These are phyloP conservation scores for Sebastes miniatus DNA, from an alignment of 2,797 vertebrate species.

Conservation along the genomic window DNA sequence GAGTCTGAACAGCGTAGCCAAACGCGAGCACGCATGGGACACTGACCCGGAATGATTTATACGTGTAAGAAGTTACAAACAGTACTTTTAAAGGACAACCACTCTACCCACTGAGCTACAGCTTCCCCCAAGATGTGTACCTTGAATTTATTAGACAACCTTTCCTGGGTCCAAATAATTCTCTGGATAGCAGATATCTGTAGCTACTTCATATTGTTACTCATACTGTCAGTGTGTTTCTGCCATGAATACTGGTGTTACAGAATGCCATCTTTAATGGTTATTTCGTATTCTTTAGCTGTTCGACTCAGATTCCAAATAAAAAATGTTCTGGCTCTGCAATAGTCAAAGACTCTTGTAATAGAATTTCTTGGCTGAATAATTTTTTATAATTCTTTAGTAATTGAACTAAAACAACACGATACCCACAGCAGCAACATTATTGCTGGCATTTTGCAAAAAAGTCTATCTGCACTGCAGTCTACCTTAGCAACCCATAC, in stretches of 20 bases:
- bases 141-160: accelerated
- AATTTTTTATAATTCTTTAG: background rate
- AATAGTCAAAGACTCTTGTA: background rate
- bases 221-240: background rate
- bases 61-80: no score
- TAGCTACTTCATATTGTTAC: no score
- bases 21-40: no score
- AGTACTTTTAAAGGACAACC: no score
- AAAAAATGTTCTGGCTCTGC: background rate
- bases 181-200: background rate
- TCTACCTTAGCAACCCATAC: background rate
- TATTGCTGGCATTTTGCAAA: background rate
- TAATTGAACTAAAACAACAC: background rate
- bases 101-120: no score
- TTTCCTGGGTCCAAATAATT: background rate
- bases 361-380: background rate
- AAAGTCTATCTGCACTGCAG: background rate
- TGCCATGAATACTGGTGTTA: background rate
- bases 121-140: background rate
- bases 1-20: no score
- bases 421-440: background rate
- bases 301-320: background rate
- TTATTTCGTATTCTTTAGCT: background rate
- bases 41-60: no score
- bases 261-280: background rate